Percentiles rank a stretch among this genome's conserved stretches.
phyloP scores from a whole-genome alignment of 1,140 invertebrate species.

The Megalopta genalis region DNA sequence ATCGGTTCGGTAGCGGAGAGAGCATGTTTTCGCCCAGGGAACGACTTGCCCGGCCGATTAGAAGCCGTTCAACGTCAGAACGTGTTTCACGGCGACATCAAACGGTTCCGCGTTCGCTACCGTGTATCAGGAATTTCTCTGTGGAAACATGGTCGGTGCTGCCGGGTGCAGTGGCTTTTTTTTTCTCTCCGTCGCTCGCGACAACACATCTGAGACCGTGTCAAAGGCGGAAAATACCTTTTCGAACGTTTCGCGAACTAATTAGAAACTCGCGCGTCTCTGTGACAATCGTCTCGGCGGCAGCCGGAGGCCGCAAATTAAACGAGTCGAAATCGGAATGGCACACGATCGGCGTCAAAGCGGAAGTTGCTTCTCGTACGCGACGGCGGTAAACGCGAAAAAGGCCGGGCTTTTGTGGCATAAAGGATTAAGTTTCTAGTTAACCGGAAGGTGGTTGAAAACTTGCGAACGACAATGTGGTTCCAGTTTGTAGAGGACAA shows the following conservation, averaged over 20 bases:
- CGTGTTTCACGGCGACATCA: neutral
- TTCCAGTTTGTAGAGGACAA: neutral
- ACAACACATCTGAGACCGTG: neutral
- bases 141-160: neutral
- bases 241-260: neutral
- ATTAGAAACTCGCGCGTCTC: neutral
- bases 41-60: slow-evolving; percentile 12
- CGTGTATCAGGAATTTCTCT: slow-evolving; percentile 8
- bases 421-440: neutral
- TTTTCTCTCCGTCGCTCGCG: neutral
- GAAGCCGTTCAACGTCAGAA: slow-evolving; percentile 24
- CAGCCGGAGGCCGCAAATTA: too few relatives aligned
- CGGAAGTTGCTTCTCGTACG: too few relatives aligned
- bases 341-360: too few relatives aligned
- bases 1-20: neutral
- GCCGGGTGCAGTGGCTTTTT: neutral
- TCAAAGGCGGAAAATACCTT: neutral
- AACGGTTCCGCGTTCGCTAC: neutral
- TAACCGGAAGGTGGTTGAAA: neutral
- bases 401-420: neutral
- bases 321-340: too few relatives aligned
- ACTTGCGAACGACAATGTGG: neutral
- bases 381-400: neutral
- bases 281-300: too few relatives aligned
- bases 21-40: neutral